These are phyloP conservation scores for Aphelinus certus DNA, from an alignment of 1,140 invertebrate genomes.

Conservation along the genomic window DNA sequence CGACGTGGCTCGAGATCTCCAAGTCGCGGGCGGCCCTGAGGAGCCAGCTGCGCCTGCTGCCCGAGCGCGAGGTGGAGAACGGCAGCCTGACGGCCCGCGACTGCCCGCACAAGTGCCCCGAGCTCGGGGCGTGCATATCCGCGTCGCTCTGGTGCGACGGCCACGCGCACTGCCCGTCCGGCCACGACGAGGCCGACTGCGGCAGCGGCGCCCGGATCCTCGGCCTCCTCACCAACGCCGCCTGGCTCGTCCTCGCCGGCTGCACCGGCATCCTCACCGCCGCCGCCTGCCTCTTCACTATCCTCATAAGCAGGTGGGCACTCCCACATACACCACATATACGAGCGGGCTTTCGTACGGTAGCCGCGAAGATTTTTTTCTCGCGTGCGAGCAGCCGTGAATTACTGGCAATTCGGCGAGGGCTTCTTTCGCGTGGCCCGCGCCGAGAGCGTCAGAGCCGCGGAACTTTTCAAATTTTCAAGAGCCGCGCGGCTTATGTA, in stretches of 20 bases:
- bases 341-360: too few relatives aligned
- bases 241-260: slow-evolving; percentile 64
- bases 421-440: too few relatives aligned
- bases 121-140: slow-evolving; percentile 88
- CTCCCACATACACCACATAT: too few relatives aligned
- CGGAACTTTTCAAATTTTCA: too few relatives aligned
- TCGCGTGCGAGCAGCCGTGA: too few relatives aligned
- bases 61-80: slow-evolving; percentile 65
- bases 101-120: slow-evolving; percentile 82
- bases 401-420: too few relatives aligned
- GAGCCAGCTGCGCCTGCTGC: slow-evolving; percentile 68
- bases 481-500: too few relatives aligned
- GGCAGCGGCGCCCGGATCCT: slow-evolving; percentile 65
- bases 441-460: too few relatives aligned
- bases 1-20: slow-evolving; percentile 79
- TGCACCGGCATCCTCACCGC: slow-evolving; percentile 64
- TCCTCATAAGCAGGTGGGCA: slow-evolving; percentile 60
- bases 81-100: slow-evolving; percentile 67
- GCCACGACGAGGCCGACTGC: slow-evolving; percentile 82
- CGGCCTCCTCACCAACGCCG: slow-evolving; percentile 61
- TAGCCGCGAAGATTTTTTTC: too few relatives aligned
- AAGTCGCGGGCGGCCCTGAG: slow-evolving; percentile 72
- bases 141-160: slow-evolving; percentile 89
- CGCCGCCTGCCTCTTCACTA: slow-evolving; percentile 61
- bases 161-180: slow-evolving; percentile 83